Evolutionary conservation across 2,797 vertebrate species (phyloP).

Genomic region (Typhlichthys subterraneus): DNA sequence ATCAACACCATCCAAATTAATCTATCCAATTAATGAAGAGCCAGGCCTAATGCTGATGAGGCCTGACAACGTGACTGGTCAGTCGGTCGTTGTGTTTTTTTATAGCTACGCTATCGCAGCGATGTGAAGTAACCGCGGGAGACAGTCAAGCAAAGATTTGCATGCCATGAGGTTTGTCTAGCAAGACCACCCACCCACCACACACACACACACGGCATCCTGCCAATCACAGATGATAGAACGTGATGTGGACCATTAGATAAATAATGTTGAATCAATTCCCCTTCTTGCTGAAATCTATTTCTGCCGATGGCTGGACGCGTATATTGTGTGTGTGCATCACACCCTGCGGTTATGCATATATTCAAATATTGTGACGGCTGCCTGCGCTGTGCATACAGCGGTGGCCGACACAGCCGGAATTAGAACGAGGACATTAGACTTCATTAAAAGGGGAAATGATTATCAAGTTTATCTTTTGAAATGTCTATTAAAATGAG

Average conservation of each 20-base stretch:
- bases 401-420: conserved; percentile 72
- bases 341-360: conserved; percentile 75
- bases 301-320: conserved; percentile 75
- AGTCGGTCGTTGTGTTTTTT: conserved; percentile 60
- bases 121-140: conserved; percentile 65
- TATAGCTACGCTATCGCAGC: conserved; percentile 55
- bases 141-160: conserved; percentile 75
- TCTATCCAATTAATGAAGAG: conserved; percentile 97
- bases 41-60: conserved; percentile 86
- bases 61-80: conserved; percentile 81
- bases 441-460: conserved; percentile 85
- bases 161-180: conserved; percentile 47
- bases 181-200: conserved; percentile 11
- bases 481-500: conserved; percentile 86
- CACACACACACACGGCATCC: conserved; percentile 26
- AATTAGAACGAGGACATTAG: conserved; percentile 83
- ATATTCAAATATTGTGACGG: conserved; percentile 72
- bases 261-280: conserved; percentile 82
- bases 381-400: conserved; percentile 66
- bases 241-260: conserved; percentile 80
- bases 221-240: conserved; percentile 72
- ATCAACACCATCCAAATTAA: conserved; percentile 94
- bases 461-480: conserved; percentile 86
- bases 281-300: conserved; percentile 74
- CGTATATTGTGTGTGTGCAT: conserved; percentile 68